phyloP scores from a whole-genome alignment of 2,888 invertebrate genomes.

The Eupeodes latifasciatus region DNA sequence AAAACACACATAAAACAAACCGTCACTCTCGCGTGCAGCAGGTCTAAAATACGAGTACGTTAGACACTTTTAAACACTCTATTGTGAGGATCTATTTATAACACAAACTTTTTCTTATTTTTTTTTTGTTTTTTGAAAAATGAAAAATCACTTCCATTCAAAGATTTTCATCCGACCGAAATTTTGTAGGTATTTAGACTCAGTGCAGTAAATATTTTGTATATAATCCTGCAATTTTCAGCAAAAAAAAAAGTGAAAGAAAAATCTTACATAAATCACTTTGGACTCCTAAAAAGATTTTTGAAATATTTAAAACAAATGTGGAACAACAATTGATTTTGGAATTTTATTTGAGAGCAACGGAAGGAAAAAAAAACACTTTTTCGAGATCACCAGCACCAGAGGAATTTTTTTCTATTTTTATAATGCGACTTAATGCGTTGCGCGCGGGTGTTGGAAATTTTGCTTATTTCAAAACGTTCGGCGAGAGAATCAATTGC shows the following conservation, averaged over 20 bases:
- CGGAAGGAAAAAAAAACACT: constrained; percentile 26
- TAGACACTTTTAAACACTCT: constrained; percentile 58
- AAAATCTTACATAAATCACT: constrained; percentile 65
- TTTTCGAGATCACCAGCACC: constrained; percentile 54
- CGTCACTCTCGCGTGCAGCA: constrained; percentile 57
- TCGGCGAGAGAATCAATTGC: constrained; percentile 48
- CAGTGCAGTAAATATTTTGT: constrained; percentile 18
- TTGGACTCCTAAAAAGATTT: neutral
- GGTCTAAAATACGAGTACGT: constrained; percentile 45
- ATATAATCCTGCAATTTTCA: constrained; percentile 47
- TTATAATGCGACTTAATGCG: constrained; percentile 68
- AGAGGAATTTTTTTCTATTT: constrained; percentile 70
- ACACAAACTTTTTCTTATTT: constrained; percentile 5
- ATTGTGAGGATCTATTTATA: constrained; percentile 71
- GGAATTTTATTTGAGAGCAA: constrained; percentile 32
- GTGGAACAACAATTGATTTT: constrained; percentile 48
- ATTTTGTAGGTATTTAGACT: neutral
- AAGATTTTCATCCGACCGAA: constrained; percentile 21
- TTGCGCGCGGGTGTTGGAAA: constrained; percentile 44
- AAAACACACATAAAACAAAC: constrained; percentile 46
- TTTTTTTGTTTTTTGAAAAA: constrained; percentile 41
- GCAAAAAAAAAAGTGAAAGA: constrained; percentile 1
- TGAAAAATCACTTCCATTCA: constrained; percentile 68
- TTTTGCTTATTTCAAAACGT: constrained; percentile 36
- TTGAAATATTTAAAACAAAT: constrained; percentile 9